phyloP scores from a whole-genome alignment of 2,888 invertebrate genomes.

The Alviniconcha strummeri region DNA sequence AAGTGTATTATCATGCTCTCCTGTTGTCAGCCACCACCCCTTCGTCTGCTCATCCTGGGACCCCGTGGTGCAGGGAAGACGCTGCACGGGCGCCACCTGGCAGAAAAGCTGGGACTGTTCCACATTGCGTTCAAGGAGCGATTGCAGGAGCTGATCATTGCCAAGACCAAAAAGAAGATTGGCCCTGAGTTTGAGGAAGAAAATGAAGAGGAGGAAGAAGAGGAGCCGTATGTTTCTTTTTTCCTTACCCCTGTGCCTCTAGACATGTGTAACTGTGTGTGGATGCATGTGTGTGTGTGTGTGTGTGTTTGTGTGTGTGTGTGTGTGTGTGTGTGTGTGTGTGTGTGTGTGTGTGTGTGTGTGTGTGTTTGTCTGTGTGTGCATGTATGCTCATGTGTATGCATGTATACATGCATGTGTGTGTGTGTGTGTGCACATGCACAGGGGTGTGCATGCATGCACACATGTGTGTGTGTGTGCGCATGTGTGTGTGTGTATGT shows the following conservation, averaged over 20 bases:
- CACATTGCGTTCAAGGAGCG: slow-evolving; percentile 73
- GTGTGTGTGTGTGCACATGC: not conserved
- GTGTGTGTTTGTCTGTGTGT: not conserved
- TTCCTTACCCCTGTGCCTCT: not conserved
- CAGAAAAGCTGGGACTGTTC: slow-evolving; percentile 72
- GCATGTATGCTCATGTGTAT: not conserved
- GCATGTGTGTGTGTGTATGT: not conserved
- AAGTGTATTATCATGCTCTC: too few species aligned
- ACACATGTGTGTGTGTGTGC: not conserved
- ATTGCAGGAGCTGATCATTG: slow-evolving; percentile 72
- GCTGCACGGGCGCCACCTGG: slow-evolving; percentile 69
- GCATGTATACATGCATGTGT: not conserved
- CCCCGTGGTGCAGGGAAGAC: slow-evolving; percentile 72
- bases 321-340: not conserved
- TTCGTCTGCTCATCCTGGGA: slow-evolving; percentile 70
- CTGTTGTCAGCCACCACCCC: slow-evolving; percentile 66
- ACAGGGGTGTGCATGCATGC: not conserved
- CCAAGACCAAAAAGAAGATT: slow-evolving; percentile 72
- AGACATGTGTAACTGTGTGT: not conserved
- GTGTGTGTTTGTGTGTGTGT: not conserved
- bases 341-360: slow-evolving; percentile 3
- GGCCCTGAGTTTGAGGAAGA: slow-evolving; percentile 71
- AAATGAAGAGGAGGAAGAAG: slow-evolving; percentile 60
- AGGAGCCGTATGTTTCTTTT: slow-evolving; percentile 37
- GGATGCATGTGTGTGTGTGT: slow-evolving; percentile 3